Conservation (phyloP, 2,888 invertebrate genomes). For the Xylota sylvarum region DNA sequence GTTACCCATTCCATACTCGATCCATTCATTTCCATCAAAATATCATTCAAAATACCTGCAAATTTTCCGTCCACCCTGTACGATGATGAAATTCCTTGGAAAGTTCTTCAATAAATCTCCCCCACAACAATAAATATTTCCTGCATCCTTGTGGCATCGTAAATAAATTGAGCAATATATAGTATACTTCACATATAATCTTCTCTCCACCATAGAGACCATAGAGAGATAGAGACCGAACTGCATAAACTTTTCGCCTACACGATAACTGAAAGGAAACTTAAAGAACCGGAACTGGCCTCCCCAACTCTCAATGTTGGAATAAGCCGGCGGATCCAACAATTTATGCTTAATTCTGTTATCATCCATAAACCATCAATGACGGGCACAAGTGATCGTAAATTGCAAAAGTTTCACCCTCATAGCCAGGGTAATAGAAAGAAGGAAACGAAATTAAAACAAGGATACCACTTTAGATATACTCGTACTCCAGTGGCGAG, state of each 20-base stretch:
- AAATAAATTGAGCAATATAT: conserved; percentile 45
- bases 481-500: conserved; percentile 11
- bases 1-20: too few relatives aligned
- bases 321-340: conserved; percentile 15
- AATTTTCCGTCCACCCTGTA: conserved; percentile 19
- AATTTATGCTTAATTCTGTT: conserved; percentile 69
- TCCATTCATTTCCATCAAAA: background rate
- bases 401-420: conserved; percentile 68
- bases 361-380: conserved; percentile 75
- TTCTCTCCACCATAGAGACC: conserved; percentile 8
- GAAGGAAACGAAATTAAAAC: conserved; percentile 53
- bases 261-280: conserved; percentile 32
- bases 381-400: conserved; percentile 68
- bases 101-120: conserved; percentile 26
- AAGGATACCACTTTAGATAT: conserved; percentile 8
- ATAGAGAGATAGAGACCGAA: background rate
- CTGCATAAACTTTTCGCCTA: conserved; percentile 58
- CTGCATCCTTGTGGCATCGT: conserved; percentile 54
- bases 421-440: conserved; percentile 7
- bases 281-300: background rate
- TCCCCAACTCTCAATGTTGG: background rate
- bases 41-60: background rate
- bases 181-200: conserved; percentile 31
- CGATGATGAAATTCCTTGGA: background rate
- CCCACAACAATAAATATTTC: conserved; percentile 37